Evolutionary conservation across 2,888 invertebrate species (phyloP), one percentile per base, ranked within the genome.

Genomic region (Lypha dubia): DNA sequence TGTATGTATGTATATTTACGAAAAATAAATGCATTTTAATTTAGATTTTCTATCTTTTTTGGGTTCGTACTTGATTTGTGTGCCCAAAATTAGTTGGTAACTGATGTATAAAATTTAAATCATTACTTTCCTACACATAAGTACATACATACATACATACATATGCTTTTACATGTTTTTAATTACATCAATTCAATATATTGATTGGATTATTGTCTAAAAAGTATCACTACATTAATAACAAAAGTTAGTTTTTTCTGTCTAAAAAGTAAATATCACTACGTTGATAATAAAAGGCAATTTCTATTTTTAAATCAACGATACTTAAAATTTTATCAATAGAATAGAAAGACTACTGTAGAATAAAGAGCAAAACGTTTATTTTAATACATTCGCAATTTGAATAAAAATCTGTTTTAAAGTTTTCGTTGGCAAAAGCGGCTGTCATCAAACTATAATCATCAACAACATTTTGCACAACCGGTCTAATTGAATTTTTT

Each of bases 401-500:
- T 46, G 35, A 46, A 22, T 49, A 13, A 3, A 44, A 49, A 20
- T 15, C 17, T 51, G 11, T 24, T 22, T 49, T 24, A 20, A 32
- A 28, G 7, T 49, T 70, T 28, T 11, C 20, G 20, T 56, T 38
- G 41, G n/a, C 20, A 38, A 53, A 73, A 80, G 41, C 38, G 41
- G 58, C 44, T 22, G 44, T 73, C 38, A 63, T 71, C 71, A 20
- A 75, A 65, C 49, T 62, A 74, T 38, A 63, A 24, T 32, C 24
- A 46, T 41, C 24, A 62, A 62, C 22, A 73, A 49, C 67, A n/a
- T n/a, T 53, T 68, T 44, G 62, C 56, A 68, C 68, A 80, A 70
- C 68, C 68, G 68, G 67, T 80, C 60, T 35, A 74, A 74, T 62
- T 22, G 32, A 74, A 74, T 62, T 41, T 20, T 41, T 41, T 13